Conservation (phyloP, 2,888 invertebrate species). For the Scelioninae gen. 1 region DNA sequence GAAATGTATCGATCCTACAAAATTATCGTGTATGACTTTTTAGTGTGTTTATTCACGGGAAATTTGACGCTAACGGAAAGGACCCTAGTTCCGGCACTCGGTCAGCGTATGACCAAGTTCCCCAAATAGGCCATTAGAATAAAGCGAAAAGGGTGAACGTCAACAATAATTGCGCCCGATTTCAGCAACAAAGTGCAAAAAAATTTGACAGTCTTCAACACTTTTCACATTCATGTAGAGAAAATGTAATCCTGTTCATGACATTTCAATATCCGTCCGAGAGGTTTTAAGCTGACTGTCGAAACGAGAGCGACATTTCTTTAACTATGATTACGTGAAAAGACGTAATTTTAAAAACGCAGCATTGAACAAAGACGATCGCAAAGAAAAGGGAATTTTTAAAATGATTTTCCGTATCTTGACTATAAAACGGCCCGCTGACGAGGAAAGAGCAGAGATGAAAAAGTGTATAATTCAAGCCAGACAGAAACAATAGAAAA, state of each 20-base stretch:
- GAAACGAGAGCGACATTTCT: slow-evolving; percentile 56
- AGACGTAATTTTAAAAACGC: slow-evolving; percentile 51
- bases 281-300: slow-evolving; percentile 40
- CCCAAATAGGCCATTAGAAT: slow-evolving; percentile 47
- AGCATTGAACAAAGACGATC: slow-evolving; percentile 35
- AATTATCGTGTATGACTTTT: slow-evolving; percentile 37
- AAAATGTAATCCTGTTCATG: slow-evolving; percentile 62
- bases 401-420: slow-evolving; percentile 49
- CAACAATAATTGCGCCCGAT: slow-evolving; percentile 38
- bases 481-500: slow-evolving; percentile 52
- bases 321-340: slow-evolving; percentile 52
- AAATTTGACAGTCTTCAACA: slow-evolving; percentile 34
- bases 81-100: slow-evolving; percentile 21
- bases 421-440: slow-evolving; percentile 37
- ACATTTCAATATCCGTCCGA: slow-evolving; percentile 65
- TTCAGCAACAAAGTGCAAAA: slow-evolving; percentile 36
- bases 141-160: slow-evolving; percentile 33
- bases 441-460: slow-evolving; percentile 32
- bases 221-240: slow-evolving; percentile 35
- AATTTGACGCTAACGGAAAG: slow-evolving; percentile 37
- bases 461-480: slow-evolving; percentile 46
- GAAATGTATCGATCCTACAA: slow-evolving; percentile 15
- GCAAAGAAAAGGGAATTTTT: slow-evolving; percentile 23
- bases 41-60: slow-evolving; percentile 47
- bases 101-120: slow-evolving; percentile 6